Conservation (phyloP, 2,113 vertebrate species). For the Aviceda subcristata region DNA sequence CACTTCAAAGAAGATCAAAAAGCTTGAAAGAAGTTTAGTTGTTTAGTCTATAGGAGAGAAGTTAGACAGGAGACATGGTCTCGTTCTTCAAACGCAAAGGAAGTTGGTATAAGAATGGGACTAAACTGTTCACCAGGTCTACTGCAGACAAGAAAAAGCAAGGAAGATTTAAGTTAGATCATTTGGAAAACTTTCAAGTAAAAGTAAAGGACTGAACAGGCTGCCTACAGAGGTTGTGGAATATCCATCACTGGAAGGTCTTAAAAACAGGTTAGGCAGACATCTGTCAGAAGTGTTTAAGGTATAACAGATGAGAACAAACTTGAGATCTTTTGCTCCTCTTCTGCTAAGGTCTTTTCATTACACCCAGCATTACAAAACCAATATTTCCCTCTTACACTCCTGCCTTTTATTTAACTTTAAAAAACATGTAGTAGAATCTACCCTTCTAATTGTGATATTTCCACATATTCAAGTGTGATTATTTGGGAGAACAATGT, state of each 20-base stretch:
- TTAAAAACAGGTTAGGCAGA: slow-evolving; percentile 7
- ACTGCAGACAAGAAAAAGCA: slow-evolving; percentile 6
- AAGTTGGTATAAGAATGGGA: background rate
- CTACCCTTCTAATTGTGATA: background rate
- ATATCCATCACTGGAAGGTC: slow-evolving; percentile 4
- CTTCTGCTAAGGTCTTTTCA: background rate
- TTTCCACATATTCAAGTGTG: background rate
- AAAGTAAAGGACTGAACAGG: slow-evolving; percentile 1
- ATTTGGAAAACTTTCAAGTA: slow-evolving; percentile 37
- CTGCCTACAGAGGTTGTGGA: background rate
- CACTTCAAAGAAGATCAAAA: slow-evolving; percentile 51
- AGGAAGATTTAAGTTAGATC: background rate
- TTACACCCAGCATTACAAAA: background rate
- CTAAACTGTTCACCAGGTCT: slow-evolving; percentile 36
- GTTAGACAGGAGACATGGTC: background rate
- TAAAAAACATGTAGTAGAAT: background rate
- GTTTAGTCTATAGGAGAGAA: slow-evolving; percentile 32
- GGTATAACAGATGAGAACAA: background rate
- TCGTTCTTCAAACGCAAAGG: background rate
- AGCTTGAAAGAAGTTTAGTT: background rate
- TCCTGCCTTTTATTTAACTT: background rate
- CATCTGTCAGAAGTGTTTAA: background rate
- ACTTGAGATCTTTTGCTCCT: background rate
- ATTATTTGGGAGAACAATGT: background rate
- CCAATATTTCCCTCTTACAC: background rate